Conservation (phyloP, 2,797 vertebrate species). For the Hylomyscus alleni region DNA sequence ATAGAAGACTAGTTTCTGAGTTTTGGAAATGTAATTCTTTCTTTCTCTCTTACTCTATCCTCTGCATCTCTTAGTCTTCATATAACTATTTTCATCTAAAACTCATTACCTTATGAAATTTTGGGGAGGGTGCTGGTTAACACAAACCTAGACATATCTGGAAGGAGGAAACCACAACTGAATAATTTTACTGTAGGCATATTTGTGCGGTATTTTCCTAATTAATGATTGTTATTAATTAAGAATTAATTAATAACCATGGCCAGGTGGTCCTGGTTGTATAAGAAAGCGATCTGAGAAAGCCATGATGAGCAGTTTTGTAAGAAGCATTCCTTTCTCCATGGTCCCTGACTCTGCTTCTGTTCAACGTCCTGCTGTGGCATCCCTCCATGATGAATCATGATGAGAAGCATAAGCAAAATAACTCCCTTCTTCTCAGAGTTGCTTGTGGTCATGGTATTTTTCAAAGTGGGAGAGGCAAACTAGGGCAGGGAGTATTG, state of each 20-base stretch:
- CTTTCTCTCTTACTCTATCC: neutral
- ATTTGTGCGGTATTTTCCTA: neutral
- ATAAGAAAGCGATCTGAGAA: neutral
- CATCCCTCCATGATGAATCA: neutral
- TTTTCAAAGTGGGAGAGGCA: neutral
- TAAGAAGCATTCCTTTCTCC: neutral
- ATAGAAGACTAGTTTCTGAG: neutral
- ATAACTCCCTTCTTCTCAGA: neutral
- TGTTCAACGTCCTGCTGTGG: neutral
- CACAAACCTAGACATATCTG: neutral
- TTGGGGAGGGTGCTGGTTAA: neutral
- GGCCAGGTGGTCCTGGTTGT: neutral
- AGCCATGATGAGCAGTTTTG: too few species aligned
- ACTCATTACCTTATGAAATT: constrained; percentile 1
- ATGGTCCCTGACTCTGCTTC: neutral
- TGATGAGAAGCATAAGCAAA: neutral
- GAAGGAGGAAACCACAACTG: neutral
- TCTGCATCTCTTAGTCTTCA: constrained; percentile 44
- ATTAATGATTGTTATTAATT: neutral
- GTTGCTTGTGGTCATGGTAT: neutral
- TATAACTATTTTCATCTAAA: neutral
- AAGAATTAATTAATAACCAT: too few species aligned
- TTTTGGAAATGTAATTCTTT: neutral
- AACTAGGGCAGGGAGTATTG: neutral
- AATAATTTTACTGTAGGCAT: neutral